phyloP scores from a whole-genome alignment of 2,888 invertebrate genomes.

The Phengaris arion region DNA sequence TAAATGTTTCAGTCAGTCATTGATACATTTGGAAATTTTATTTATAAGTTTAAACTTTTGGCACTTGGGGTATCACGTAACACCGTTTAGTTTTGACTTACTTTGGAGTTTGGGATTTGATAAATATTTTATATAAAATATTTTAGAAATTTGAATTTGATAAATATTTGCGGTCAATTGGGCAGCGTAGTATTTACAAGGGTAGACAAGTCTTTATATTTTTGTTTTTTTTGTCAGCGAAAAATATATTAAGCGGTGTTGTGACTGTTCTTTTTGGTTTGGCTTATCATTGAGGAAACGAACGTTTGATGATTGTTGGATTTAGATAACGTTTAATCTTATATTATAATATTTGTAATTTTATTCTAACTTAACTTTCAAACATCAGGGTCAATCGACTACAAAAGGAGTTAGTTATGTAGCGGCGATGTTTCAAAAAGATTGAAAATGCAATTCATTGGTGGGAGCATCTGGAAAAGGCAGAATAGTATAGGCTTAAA shows the following conservation, averaged over 20 bases:
- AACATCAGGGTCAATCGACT: background rate
- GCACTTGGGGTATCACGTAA: background rate
- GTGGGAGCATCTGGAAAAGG: constrained; percentile 5
- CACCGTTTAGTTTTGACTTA: background rate
- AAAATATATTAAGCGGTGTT: no score
- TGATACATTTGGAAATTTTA: background rate
- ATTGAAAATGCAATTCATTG: background rate
- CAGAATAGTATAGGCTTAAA: background rate
- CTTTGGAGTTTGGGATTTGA: background rate
- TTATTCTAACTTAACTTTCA: background rate
- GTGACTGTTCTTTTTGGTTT: no score
- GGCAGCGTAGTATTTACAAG: background rate
- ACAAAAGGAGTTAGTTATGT: background rate
- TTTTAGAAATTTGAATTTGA: no score
- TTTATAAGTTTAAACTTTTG: background rate
- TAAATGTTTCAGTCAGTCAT: background rate
- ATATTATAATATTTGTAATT: background rate
- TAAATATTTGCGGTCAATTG: background rate
- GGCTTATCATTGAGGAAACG: background rate
- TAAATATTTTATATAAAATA: background rate
- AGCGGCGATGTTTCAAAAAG: background rate
- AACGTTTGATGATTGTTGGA: background rate
- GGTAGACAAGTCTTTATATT: no score
- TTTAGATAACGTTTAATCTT: background rate
- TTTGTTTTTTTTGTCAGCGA: no score